Evolutionary conservation across 53 echinoderm and acorn worm species (phyloP).

Genomic region (Luidia sarsii): DNA sequence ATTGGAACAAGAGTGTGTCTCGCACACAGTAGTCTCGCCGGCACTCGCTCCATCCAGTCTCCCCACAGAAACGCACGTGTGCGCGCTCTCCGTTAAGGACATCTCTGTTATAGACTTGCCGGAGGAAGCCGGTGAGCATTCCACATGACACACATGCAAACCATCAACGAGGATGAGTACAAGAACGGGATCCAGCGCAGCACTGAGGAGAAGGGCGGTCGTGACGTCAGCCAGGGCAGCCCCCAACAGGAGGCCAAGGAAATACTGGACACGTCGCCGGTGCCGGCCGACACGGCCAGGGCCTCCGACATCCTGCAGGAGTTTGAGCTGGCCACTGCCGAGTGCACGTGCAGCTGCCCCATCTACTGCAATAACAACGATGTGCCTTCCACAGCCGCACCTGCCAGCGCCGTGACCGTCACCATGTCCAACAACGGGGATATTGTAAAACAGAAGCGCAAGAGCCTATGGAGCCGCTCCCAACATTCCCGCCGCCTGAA

Average conservation of each 20-base stretch:
- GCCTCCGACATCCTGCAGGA: constrained; percentile 54
- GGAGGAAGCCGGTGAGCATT: constrained; percentile 14
- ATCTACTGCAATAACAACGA: constrained; percentile 82
- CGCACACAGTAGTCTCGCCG: no score
- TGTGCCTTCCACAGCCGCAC: constrained; percentile 43
- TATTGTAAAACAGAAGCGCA: constrained; percentile 68
- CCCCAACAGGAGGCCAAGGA: constrained; percentile 42
- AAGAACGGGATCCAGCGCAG: constrained; percentile 4
- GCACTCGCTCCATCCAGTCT: not conserved
- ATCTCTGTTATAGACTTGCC: not conserved
- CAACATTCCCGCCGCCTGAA: constrained; percentile 85
- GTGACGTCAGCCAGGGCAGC: not conserved
- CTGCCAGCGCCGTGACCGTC: constrained; percentile 5
- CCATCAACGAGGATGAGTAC: constrained; percentile 37
- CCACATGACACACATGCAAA: constrained; percentile 55
- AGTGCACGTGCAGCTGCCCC: constrained; percentile 77
- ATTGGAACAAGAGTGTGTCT: no score
- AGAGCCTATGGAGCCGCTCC: constrained; percentile 89
- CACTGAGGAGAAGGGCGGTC: not conserved
- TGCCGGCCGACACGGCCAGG: constrained; percentile 10
- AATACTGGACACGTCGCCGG: constrained; percentile 7
- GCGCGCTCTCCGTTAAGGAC: not conserved
- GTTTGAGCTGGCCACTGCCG: constrained; percentile 57
- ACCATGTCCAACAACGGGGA: constrained; percentile 70
- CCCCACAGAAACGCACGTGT: constrained; percentile 28